Conservation (phyloP, 2,888 invertebrate genomes). For the Magallana nippona region DNA sequence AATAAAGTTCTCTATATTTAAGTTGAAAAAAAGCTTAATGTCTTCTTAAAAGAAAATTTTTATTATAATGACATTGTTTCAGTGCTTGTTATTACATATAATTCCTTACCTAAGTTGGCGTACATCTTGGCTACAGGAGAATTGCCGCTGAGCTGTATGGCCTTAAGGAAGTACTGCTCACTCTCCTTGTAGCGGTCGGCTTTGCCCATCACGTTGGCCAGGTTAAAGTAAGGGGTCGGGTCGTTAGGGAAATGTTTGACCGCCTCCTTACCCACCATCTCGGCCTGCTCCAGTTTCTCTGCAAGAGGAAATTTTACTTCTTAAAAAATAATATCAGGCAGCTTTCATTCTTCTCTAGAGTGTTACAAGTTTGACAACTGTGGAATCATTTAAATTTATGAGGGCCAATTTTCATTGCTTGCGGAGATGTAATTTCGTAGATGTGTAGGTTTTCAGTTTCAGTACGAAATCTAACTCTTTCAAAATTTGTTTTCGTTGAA, state of each 20-base stretch:
- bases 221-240: constrained; percentile 89
- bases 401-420: too few relatives aligned
- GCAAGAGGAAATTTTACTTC: constrained; percentile 43
- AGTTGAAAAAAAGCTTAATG: too few relatives aligned
- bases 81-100: not conserved
- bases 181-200: constrained; percentile 88
- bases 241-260: constrained; percentile 87
- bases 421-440: too few relatives aligned
- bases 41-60: too few relatives aligned
- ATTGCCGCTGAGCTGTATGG: constrained; percentile 85
- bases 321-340: too few relatives aligned
- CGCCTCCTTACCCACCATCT: constrained; percentile 86
- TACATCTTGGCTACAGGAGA: constrained; percentile 88
- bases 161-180: constrained; percentile 89
- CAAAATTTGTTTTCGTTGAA: too few relatives aligned
- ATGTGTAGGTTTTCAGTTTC: too few relatives aligned
- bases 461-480: too few relatives aligned
- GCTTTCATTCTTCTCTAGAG: too few relatives aligned
- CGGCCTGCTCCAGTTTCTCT: constrained; percentile 86
- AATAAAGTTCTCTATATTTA: not conserved
- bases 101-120: constrained; percentile 90
- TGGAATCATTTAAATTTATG: too few relatives aligned
- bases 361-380: too few relatives aligned
- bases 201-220: constrained; percentile 94
- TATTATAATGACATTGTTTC: too few relatives aligned